Evolutionary conservation across 2,888 invertebrate genomes (phyloP).

Genomic region (Trichacis sp.): DNA sequence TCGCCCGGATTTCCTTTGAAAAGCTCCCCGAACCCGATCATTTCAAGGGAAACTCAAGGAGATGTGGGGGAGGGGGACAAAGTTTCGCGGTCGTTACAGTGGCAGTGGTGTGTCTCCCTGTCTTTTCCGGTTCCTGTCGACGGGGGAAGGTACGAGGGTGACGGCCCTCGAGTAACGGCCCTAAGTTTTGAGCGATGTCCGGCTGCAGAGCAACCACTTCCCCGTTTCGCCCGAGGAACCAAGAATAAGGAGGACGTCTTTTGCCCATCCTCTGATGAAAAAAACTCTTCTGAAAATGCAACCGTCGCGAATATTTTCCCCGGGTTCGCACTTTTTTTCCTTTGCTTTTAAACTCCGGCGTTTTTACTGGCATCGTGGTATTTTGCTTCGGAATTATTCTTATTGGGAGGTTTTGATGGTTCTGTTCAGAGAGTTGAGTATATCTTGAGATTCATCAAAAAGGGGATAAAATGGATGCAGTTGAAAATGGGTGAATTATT

Average conservation of each 20-base stretch:
- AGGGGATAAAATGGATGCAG: too few species aligned
- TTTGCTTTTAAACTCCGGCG: too few species aligned
- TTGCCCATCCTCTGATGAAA: constrained; percentile 2
- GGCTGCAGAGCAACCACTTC: constrained; percentile 30
- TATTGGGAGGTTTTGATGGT: too few species aligned
- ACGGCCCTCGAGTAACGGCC: constrained; percentile 52
- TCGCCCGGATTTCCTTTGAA: constrained; percentile 39
- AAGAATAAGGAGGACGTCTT: constrained; percentile 13
- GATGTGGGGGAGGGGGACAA: constrained; percentile 24
- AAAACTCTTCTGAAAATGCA: constrained; percentile 15
- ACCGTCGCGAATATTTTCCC: constrained; percentile 1
- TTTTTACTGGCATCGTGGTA: too few species aligned
- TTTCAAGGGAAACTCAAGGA: constrained; percentile 20
- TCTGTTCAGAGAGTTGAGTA: too few species aligned
- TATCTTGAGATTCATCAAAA: too few species aligned
- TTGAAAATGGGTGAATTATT: too few species aligned
- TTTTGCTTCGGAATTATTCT: too few species aligned
- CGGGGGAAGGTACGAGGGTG: constrained; percentile 31
- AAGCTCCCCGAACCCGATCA: constrained; percentile 33
- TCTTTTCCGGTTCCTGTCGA: constrained; percentile 38
- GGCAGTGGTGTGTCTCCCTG: constrained; percentile 23
- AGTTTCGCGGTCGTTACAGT: constrained; percentile 41
- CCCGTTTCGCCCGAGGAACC: constrained; percentile 6
- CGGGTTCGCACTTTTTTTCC: too few species aligned
- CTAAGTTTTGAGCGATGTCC: constrained; percentile 58